phyloP scores from a whole-genome alignment of 2,113 vertebrate species.

The Aspidoscelis tigris region DNA sequence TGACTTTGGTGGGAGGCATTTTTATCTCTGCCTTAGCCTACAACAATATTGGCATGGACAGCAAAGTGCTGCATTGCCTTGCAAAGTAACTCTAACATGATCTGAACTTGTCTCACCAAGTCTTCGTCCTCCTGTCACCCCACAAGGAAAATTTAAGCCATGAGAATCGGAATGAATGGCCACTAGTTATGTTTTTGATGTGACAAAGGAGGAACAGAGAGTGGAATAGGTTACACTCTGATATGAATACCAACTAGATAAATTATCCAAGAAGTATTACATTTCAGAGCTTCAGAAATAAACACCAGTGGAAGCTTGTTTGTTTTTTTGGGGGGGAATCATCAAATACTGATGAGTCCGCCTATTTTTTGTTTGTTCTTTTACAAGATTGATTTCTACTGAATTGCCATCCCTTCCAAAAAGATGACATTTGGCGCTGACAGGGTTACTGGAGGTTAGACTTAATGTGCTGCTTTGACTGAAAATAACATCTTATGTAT shows the following conservation, averaged over 20 bases:
- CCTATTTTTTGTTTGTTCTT: background rate
- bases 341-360: background rate
- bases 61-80: background rate
- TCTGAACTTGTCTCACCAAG: background rate
- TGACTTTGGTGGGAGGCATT: conserved; percentile 33
- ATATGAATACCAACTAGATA: conserved; percentile 46
- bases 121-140: conserved; percentile 14
- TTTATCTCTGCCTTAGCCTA: conserved; percentile 46
- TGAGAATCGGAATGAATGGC: conserved; percentile 34
- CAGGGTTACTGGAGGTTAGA: conserved; percentile 50
- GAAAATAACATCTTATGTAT: conserved; percentile 60
- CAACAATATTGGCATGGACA: conserved; percentile 48
- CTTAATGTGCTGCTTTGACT: conserved; percentile 65
- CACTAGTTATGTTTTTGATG: conserved; percentile 34
- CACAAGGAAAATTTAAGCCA: conserved; percentile 23
- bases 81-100: background rate
- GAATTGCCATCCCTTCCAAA: conserved; percentile 57
- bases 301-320: conserved; percentile 60
- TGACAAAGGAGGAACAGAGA: conserved; percentile 47
- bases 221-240: conserved; percentile 32
- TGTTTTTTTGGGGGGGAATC: no score
- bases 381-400: conserved; percentile 60
- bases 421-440: conserved; percentile 63
- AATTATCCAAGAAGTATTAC: conserved; percentile 49
- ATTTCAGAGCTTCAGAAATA: conserved; percentile 66